phyloP scores from a whole-genome alignment of 1,140 invertebrate species.

The Drosophila seguyi region DNA sequence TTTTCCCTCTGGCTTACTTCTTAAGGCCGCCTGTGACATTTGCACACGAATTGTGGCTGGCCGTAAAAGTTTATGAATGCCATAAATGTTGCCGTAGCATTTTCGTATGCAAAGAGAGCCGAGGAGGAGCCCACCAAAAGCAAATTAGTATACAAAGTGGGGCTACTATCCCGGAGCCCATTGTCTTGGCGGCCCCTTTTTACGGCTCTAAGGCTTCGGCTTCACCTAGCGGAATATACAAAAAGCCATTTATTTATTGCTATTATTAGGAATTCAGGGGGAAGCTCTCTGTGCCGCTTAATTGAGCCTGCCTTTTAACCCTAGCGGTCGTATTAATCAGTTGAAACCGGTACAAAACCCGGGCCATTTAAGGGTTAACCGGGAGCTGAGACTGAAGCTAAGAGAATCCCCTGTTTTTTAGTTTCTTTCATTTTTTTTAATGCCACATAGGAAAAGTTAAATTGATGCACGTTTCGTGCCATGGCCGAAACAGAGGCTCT shows the following conservation, averaged over 20 bases:
- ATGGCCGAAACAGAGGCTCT: conserved; percentile 39
- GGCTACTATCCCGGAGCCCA: conserved; percentile 43
- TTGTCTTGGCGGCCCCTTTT: conserved; percentile 65
- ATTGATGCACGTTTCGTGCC: conserved; percentile 68
- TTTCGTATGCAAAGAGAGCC: conserved; percentile 69
- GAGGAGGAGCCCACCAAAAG: conserved; percentile 49
- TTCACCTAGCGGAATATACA: conserved; percentile 37
- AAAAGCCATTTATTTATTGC: conserved; percentile 76
- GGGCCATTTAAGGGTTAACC: conserved; percentile 42
- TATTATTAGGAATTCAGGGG: conserved; percentile 69
- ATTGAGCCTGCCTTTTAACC: conserved; percentile 26
- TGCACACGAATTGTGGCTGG: conserved; percentile 54
- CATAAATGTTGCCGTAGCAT: conserved; percentile 76
- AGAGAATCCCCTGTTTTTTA: conserved; percentile 9
- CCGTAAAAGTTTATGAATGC: conserved; percentile 83
- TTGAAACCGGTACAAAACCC: conserved; percentile 11
- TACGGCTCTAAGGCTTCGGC: conserved; percentile 32
- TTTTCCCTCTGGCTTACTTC: conserved; percentile 29
- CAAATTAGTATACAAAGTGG: conserved; percentile 83
- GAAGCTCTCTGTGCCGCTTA: conserved; percentile 23
- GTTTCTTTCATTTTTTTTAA: conserved; percentile 15
- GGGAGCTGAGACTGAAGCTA: conserved; percentile 3
- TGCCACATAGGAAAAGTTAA: conserved; percentile 58
- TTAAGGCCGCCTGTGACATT: conserved; percentile 43
- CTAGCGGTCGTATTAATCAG: conserved; percentile 30